Percentiles rank a stretch among this genome's conserved stretches.
These are phyloP conservation scores for Leptodactylus fallax DNA, from an alignment of 2,797 vertebrate species.

Conservation along the genomic window DNA sequence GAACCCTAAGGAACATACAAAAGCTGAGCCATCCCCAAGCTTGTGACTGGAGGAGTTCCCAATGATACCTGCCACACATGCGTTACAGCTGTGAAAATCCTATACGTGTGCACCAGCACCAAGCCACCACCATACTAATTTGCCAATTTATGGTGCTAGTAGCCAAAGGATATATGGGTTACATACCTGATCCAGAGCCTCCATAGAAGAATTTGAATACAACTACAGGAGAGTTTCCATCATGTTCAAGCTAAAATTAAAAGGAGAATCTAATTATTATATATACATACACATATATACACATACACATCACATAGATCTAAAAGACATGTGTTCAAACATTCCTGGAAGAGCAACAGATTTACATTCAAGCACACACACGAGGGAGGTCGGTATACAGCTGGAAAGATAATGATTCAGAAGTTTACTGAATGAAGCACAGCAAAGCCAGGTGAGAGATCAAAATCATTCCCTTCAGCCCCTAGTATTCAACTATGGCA, in stretches of 20 bases:
- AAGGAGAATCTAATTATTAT: background rate
- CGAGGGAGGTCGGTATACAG: no score
- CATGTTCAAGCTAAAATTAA: slow-evolving; percentile 88
- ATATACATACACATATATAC: background rate
- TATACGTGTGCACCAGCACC: background rate
- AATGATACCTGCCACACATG: background rate
- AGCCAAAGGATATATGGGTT: background rate
- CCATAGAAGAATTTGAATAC: slow-evolving; percentile 87
- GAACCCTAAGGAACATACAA: no score
- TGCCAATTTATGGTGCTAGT: background rate
- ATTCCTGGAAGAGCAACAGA: no score
- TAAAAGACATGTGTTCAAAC: no score
- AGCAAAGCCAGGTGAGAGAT: no score
- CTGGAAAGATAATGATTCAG: no score
- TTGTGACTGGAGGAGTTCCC: background rate
- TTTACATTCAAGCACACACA: no score
- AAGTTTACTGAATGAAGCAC: no score
- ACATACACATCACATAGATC: background rate
- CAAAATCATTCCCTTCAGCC: no score
- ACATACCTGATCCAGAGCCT: slow-evolving; percentile 80
- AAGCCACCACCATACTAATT: background rate
- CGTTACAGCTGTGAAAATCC: background rate
- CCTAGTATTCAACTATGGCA: background rate
- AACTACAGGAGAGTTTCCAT: slow-evolving; percentile 89
- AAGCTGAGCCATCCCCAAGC: background rate